phyloP scores from a whole-genome alignment of 2,113 vertebrate species.

The Ictalurus punctatus region DNA sequence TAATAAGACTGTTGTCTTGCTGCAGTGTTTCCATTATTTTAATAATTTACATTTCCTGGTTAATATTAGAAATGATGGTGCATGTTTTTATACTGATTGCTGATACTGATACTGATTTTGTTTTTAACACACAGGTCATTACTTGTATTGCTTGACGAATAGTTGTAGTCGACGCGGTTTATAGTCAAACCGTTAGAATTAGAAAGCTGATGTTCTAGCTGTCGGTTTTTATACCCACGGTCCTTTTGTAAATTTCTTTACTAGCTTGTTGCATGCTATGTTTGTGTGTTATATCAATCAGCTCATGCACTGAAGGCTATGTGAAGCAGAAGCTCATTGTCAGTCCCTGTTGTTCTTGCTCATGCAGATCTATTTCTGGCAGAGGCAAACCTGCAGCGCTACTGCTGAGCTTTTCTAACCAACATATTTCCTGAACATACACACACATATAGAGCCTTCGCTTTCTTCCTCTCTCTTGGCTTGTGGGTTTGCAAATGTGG shows the following conservation, averaged over 20 bases:
- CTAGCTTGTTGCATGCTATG: slow-evolving; percentile 14
- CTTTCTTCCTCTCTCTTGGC: not conserved
- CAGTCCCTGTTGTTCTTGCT: slow-evolving; percentile 35
- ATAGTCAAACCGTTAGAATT: not conserved
- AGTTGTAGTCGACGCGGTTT: not conserved
- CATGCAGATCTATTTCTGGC: slow-evolving; percentile 47
- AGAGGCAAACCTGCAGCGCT: slow-evolving; percentile 33
- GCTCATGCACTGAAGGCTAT: slow-evolving; percentile 21
- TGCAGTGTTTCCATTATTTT: not conserved
- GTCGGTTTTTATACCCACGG: not conserved
- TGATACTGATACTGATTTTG: too few species aligned
- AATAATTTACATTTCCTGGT: not conserved
- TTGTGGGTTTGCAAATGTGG: not conserved
- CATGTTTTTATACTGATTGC: not conserved
- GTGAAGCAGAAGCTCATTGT: slow-evolving; percentile 28
- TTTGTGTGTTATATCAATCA: not conserved
- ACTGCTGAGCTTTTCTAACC: slow-evolving; percentile 24
- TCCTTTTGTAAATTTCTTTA: not conserved
- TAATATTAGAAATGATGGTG: not conserved
- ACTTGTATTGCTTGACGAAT: not conserved
- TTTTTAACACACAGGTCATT: not conserved
- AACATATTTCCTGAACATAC: slow-evolving; percentile 21
- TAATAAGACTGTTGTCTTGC: slow-evolving; percentile 3
- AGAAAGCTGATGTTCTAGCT: not conserved
- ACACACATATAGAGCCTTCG: not conserved